Evolutionary conservation across 2,888 invertebrate genomes (phyloP).

Genomic region (Subacronicta megacephala): DNA sequence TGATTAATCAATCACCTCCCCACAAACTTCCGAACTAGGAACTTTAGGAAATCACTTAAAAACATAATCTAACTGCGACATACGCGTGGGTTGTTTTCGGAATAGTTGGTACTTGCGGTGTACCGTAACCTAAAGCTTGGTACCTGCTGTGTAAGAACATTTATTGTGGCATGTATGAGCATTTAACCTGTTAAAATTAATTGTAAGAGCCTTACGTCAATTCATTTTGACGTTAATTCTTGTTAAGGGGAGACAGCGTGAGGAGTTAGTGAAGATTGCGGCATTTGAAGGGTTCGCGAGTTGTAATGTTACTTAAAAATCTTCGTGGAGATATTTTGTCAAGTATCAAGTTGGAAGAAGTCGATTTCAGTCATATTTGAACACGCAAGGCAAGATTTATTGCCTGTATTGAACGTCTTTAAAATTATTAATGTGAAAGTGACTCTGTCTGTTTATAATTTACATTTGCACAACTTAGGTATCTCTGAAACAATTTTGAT

Average conservation of each 20-base stretch:
- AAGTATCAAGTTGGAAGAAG: too few relatives aligned
- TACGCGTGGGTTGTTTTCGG: conserved; percentile 26
- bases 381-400: too few relatives aligned
- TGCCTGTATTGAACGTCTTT: too few relatives aligned
- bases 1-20: conserved; percentile 45
- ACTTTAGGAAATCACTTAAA: conserved; percentile 48
- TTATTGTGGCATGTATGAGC: conserved; percentile 19
- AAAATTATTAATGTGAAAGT: too few relatives aligned
- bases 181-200: conserved; percentile 35
- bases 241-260: not conserved
- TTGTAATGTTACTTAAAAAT: not conserved
- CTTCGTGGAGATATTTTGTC: too few relatives aligned
- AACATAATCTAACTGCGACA: conserved; percentile 49
- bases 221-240: conserved; percentile 4
- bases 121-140: conserved; percentile 15
- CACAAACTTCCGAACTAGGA: conserved; percentile 28
- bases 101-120: conserved; percentile 45
- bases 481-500: too few relatives aligned
- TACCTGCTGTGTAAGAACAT: conserved; percentile 23
- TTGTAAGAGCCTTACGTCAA: conserved; percentile 11
- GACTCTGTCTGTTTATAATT: too few relatives aligned
- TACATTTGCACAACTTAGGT: too few relatives aligned
- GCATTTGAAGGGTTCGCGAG: not conserved
- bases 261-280: not conserved
- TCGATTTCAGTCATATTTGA: too few relatives aligned